Conservation (phyloP, 2,888 invertebrate genomes). For the Apodemia zela region DNA sequence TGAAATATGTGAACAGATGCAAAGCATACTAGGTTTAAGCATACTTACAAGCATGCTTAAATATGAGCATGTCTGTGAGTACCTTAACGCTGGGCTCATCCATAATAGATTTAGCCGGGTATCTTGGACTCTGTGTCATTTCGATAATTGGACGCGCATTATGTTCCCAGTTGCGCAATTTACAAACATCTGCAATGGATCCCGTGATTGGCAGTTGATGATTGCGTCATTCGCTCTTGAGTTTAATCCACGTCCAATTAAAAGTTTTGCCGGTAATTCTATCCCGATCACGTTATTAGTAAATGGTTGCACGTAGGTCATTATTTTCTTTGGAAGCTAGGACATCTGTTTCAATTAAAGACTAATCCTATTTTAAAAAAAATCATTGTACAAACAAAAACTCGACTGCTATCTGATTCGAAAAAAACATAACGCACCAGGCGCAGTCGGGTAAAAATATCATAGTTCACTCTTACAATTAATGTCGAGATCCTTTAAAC, state of each 20-base stretch:
- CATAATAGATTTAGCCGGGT: slow-evolving; percentile 74
- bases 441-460: no score
- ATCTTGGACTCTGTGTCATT: slow-evolving; percentile 66
- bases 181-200: slow-evolving; percentile 65
- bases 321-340: slow-evolving; percentile 21
- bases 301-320: slow-evolving; percentile 22
- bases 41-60: no score
- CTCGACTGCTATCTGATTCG: no score
- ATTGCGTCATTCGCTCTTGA: slow-evolving; percentile 53
- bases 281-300: slow-evolving; percentile 30
- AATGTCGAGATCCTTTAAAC: no score
- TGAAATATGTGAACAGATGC: no score
- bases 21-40: no score
- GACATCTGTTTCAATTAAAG: slow-evolving; percentile 18
- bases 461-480: no score
- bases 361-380: background rate
- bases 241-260: slow-evolving; percentile 63
- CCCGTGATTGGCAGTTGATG: slow-evolving; percentile 58
- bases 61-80: no score
- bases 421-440: no score
- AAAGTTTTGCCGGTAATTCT: slow-evolving; percentile 52
- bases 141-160: slow-evolving; percentile 70
- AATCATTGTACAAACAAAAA: slow-evolving; percentile 21
- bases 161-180: slow-evolving; percentile 60
- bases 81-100: slow-evolving; percentile 75